Conservation (phyloP, 2,113 vertebrate genomes). For the Varanus salvator region DNA sequence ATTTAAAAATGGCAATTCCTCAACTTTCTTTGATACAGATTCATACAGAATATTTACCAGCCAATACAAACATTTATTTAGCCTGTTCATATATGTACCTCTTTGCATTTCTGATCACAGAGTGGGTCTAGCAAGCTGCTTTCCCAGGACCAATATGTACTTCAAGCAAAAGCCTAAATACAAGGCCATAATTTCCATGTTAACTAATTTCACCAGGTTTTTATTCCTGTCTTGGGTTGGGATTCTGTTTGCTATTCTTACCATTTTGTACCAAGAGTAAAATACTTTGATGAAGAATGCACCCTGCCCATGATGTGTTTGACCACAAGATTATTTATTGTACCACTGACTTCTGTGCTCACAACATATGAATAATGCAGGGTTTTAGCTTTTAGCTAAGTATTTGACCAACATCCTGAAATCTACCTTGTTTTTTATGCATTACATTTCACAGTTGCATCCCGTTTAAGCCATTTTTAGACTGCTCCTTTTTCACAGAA, state of each 20-base stretch:
- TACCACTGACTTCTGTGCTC: neutral
- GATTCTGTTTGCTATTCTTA: neutral
- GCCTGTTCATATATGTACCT: neutral
- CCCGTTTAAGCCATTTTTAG: neutral
- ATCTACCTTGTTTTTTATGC: slow-evolving; percentile 15
- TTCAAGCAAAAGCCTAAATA: neutral
- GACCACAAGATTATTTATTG: neutral
- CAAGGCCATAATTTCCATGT: neutral
- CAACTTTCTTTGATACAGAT: neutral
- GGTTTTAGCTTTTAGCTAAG: neutral
- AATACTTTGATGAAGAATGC: neutral
- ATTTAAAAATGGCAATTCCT: neutral
- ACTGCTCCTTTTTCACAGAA: neutral
- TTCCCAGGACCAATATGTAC: neutral
- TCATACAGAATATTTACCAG: neutral
- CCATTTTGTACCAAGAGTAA: neutral
- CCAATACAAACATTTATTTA: neutral
- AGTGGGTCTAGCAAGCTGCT: neutral
- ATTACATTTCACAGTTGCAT: neutral
- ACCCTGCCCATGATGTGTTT: neutral
- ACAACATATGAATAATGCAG: slow-evolving; percentile 5
- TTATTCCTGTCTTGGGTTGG: neutral
- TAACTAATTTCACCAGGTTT: neutral
- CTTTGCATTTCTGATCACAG: neutral
- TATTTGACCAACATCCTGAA: neutral